Evolutionary conservation across 2,113 vertebrate genomes (phyloP), one percentile per base, ranked within the genome.

Genomic region (Vulpes vulpes): DNA sequence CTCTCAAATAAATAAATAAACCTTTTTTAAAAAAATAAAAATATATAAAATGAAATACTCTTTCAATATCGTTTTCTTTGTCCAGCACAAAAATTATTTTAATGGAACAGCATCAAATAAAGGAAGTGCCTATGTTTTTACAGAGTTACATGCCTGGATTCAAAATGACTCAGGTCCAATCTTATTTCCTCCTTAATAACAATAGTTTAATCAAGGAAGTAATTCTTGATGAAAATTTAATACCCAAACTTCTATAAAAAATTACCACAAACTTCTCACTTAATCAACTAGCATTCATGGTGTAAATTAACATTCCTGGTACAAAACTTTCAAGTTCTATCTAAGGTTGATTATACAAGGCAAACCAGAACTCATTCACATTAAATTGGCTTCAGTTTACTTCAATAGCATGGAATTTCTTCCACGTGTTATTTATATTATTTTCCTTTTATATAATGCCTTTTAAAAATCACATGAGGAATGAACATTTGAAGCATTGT

Each of bases 181-280:
- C 69, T 89, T 76, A 89, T 76, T 92, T 85, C 73, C 64, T 91
- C 23, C 64, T 43, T 59, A 65, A 73, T 80, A 91, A 96, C 53
- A 97, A 95, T 94, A 92, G 84, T 49, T 94, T 88, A 95, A 97
- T 98, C 93, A 94, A 96, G 35, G 73, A 71, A 65, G 49, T 73
- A 65, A 91, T 82, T 59, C 57, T 84, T 88, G 20, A 85, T 93
- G 80, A 91, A 94, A 87, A 84, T 57, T 64, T 74, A 98, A 84
- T 89, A 55, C 55, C 57, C 32, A 67, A 30, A 2, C 35, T 96
- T 94, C 78, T 73, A 71, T 93, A 51, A 95, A 91, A 95, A 85
- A 86, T 14, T 82, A 59, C 71, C 76, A 74, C 64, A 89, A 90
- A 92, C 17, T 80, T 94, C 83, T 95, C 91, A 89, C 16, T 84